Evolutionary conservation across 1,140 invertebrate species (phyloP), one percentile per base, ranked within the genome.

Genomic region (Muscidifurax raptorellus): DNA sequence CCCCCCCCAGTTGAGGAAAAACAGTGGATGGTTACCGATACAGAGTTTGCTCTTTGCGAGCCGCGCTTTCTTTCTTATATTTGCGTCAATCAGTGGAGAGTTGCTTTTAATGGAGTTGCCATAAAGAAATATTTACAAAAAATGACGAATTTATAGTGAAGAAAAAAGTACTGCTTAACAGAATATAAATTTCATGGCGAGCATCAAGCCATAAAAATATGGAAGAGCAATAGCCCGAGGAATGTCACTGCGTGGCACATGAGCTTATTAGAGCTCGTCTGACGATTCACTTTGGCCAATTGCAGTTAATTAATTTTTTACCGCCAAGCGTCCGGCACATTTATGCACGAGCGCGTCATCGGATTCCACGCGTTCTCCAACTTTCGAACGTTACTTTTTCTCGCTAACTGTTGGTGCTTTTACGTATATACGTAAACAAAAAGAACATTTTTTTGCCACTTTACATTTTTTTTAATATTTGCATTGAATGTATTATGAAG

Each of bases 251-350:
- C 40, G 64, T 59, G 47, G 67, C 40, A 9, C 64, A 40, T 64
- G n/a, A 84, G 76, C 76, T 80, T 79, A 52, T 79, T 79, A 84
- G 27, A 84, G 67, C 82, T 84, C 83, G 78, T 84, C 83, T 80
- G 83, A 84, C 83, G 77, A 84, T 80, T 84, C 83, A 84, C 83
- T 84, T 84, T 75, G 83, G 52, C 71, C 83, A 84, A 84, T 84
- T 84, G 78, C 71, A 75, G 71, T 76, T 36, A 84, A 84, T 84
- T 84, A 84, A 84, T 84, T 80, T 84, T 84, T 84, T 84, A 80
- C 78, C 78, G 82, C 75, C 71, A 69, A 82, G 64, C 69, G 36
- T 12, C n/a, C 40, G 44, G 78, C 67, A 71, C 78, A 15, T 22
- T 28, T 66, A 30, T 40, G n/a, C n/a, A 40, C 59, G 47, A 12